Evolutionary conservation across 2,888 invertebrate species (phyloP).

Genomic region (Hofmannophila pseudospretella): DNA sequence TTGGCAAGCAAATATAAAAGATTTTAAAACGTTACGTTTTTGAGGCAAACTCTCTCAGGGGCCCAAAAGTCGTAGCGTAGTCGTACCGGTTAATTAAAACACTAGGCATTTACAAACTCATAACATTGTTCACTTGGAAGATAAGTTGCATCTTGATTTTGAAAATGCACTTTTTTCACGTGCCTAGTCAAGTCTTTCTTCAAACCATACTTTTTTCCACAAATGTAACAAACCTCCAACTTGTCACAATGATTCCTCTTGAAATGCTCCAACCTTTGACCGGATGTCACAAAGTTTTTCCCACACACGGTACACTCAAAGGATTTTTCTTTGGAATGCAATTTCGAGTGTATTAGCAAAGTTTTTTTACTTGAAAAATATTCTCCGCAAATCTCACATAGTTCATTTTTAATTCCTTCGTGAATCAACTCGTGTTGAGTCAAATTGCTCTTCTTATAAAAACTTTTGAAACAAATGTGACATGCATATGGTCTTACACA

Average conservation of each 20-base stretch:
- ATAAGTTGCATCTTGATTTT: too few species aligned
- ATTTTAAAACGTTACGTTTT: too few species aligned
- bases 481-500: slow-evolving; percentile 37
- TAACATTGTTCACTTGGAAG: too few species aligned
- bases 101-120: too few species aligned
- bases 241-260: slow-evolving; percentile 46
- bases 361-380: slow-evolving; percentile 42
- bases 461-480: slow-evolving; percentile 40
- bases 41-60: too few species aligned
- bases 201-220: slow-evolving; percentile 48
- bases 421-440: slow-evolving; percentile 38
- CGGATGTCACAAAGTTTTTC: slow-evolving; percentile 41
- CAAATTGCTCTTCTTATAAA: slow-evolving; percentile 47
- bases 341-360: slow-evolving; percentile 39
- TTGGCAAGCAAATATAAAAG: too few species aligned
- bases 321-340: slow-evolving; percentile 43
- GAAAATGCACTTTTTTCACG: slow-evolving; percentile 35
- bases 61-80: too few species aligned
- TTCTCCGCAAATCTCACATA: slow-evolving; percentile 49
- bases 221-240: slow-evolving; percentile 36
- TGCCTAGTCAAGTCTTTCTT: slow-evolving; percentile 49
- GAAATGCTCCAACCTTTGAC: slow-evolving; percentile 45
- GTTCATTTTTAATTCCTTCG: slow-evolving; percentile 28
- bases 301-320: slow-evolving; percentile 43
- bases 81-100: too few species aligned